phyloP scores from a whole-genome alignment of 2,113 vertebrate species.

The Puntigrus tetrazona region DNA sequence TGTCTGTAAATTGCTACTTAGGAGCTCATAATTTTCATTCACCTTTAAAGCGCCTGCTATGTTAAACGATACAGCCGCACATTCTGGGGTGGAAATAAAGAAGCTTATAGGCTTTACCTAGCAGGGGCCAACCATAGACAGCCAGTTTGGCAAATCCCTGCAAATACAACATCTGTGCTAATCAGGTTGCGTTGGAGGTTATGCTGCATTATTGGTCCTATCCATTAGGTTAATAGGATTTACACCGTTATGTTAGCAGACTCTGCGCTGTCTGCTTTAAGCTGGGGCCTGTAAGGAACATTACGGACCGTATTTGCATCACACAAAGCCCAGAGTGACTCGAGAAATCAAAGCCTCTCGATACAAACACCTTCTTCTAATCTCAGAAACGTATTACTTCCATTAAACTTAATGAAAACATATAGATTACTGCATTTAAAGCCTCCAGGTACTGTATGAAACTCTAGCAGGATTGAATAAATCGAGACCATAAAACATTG shows the following conservation, averaged over 20 bases:
- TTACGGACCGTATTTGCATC: conserved; percentile 61
- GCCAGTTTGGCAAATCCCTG: conserved; percentile 62
- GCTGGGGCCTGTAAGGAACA: conserved; percentile 62
- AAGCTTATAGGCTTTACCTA: conserved; percentile 63
- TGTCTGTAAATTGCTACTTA: conserved; percentile 60
- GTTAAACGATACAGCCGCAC: conserved; percentile 48
- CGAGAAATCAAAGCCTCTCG: conserved; percentile 51
- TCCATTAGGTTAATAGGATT: conserved; percentile 75
- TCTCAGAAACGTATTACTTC: conserved; percentile 46
- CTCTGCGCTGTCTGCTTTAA: conserved; percentile 59
- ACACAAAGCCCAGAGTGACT: conserved; percentile 58
- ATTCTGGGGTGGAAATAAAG: conserved; percentile 55
- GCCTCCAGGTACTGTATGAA: not conserved
- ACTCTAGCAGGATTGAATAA: conserved; percentile 11
- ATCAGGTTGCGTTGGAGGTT: conserved; percentile 69
- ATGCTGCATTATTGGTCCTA: conserved; percentile 71
- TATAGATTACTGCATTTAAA: conserved; percentile 31
- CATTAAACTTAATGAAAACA: conserved; percentile 48
- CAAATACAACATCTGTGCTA: conserved; percentile 70
- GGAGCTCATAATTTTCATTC: conserved; percentile 43
- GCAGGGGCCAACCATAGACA: conserved; percentile 62
- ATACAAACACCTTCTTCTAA: conserved; percentile 45
- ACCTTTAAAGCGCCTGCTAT: conserved; percentile 54
- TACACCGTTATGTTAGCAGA: conserved; percentile 59
- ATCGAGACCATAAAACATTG: conserved; percentile 28